Evolutionary conservation across 2,113 vertebrate genomes (phyloP), one percentile per base, ranked within the genome.

Genomic region (Petrocephalus zakoni): DNA sequence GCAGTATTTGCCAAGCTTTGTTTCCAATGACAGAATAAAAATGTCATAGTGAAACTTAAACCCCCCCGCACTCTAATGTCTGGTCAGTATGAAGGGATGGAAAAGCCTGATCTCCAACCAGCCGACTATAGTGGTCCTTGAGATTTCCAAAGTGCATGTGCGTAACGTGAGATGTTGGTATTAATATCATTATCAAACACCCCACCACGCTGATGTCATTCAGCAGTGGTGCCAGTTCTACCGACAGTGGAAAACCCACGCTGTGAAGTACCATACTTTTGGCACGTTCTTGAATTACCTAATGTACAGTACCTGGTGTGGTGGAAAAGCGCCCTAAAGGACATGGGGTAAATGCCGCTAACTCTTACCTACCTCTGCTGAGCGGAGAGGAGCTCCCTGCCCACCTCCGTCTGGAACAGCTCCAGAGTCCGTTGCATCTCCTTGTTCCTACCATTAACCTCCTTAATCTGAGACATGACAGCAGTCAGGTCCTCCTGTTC

Each of bases 401-500:
- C 90, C 87, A 95, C 96, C 89, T 97, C 96, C 21, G 95, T 93
- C 90, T 97, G 97, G 90, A 97, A 93, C 83, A 96, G 94, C 61
- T 99, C 97, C 10, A 97, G 95, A 91, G 94, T 96, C 94, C 94
- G 96, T 92, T 97, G 97, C 92, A 97, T 95, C 87, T 98, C 97
- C 90, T 95, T 97, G 91, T 98, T 97, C 91, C 96, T 96, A 92
- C 95, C 94, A 85, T 95, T 97, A 11, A 99, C 95, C 68, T 98
- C 97, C 89, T 96, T 96, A 87, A 99, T 97, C 95, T 98, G 97
- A 87, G 95, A 95, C 94, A 98, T 94, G 0, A 96, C 96, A 89
- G 95, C 95, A 5, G 95, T 97, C 90, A 99, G 94, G 91, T 99
- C 97, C 93, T 99, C 98, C 98, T 99, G 91, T 87, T 88, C n/a